Percentiles rank a stretch among this genome's conserved stretches.
phyloP scores from a whole-genome alignment of 2,888 invertebrate genomes.

The Caenorhabditis sp. region DNA sequence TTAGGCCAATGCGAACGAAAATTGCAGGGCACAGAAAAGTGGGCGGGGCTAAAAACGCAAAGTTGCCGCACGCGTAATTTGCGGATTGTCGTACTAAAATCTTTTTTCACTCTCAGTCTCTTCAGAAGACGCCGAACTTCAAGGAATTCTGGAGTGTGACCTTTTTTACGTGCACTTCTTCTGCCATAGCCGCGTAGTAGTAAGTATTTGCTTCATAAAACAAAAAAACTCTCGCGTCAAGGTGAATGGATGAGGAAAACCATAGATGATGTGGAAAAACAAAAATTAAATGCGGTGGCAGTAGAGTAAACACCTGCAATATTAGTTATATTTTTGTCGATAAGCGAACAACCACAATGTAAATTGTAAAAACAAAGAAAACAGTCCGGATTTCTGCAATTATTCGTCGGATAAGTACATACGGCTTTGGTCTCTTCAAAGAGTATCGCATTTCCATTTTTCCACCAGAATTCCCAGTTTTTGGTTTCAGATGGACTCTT shows the following conservation, averaged over 20 bases:
- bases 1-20: constrained; percentile 21
- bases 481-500: constrained; percentile 8
- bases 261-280: constrained; percentile 27
- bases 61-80: constrained; percentile 12
- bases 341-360: constrained; percentile 11
- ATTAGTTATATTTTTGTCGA: constrained; percentile 19
- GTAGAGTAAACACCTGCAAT: constrained; percentile 22
- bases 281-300: constrained; percentile 14
- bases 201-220: too few relatives aligned
- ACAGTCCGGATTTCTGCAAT: background rate
- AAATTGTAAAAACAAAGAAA: background rate
- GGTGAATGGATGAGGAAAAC: too few relatives aligned
- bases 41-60: constrained; percentile 37
- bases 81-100: constrained; percentile 30
- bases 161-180: constrained; percentile 30
- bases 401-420: constrained; percentile 1
- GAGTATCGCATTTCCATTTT: constrained; percentile 11
- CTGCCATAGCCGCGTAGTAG: too few relatives aligned
- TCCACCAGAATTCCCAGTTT: background rate
- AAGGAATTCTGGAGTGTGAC: constrained; percentile 4
- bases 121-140: background rate
- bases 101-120: constrained; percentile 19
- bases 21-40: constrained; percentile 13
- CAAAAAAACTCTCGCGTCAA: too few relatives aligned
- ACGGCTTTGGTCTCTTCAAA: background rate